Percentiles rank a stretch among this genome's conserved stretches.
Conservation (phyloP, 2,888 invertebrate genomes). For the Bimastos eiseni region DNA sequence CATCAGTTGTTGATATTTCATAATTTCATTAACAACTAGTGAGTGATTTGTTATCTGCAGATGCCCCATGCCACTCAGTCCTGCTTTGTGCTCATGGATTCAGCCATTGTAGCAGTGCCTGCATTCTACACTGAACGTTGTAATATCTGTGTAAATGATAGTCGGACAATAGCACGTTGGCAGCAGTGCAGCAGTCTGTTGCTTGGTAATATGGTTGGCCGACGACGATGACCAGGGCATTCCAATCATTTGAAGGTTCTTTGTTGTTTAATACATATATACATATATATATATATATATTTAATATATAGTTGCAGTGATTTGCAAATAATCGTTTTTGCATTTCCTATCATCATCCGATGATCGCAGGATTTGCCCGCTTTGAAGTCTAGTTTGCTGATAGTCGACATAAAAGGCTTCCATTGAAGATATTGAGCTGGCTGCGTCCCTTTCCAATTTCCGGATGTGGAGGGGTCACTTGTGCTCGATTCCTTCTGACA, state of each 20-base stretch:
- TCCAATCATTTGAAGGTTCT: not conserved
- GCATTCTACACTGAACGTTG: not conserved
- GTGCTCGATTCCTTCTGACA: not conserved
- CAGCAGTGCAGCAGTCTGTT: not conserved
- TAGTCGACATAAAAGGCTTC: not conserved
- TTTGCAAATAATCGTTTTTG: not conserved
- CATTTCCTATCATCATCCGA: not conserved
- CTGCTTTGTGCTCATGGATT: not conserved
- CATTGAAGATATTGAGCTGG: not conserved
- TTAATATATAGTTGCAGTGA: not conserved
- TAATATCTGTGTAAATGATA: not conserved
- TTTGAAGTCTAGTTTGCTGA: not conserved
- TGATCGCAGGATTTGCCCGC: not conserved
- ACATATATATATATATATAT: too few species aligned
- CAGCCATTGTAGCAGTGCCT: not conserved
- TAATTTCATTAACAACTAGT: not conserved
- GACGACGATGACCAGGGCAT: not conserved
- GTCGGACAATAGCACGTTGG: not conserved
- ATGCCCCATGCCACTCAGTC: too few species aligned
- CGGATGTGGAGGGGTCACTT: not conserved
- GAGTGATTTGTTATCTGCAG: not conserved
- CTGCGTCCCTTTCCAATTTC: constrained; percentile 3
- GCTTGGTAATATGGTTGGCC: not conserved
- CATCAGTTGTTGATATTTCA: not conserved
- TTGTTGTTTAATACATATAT: constrained; percentile 13